Base-by-base conservation (phyloP, 2,113 vertebrate genomes). In the Istiophorus platypterus region DNA sequence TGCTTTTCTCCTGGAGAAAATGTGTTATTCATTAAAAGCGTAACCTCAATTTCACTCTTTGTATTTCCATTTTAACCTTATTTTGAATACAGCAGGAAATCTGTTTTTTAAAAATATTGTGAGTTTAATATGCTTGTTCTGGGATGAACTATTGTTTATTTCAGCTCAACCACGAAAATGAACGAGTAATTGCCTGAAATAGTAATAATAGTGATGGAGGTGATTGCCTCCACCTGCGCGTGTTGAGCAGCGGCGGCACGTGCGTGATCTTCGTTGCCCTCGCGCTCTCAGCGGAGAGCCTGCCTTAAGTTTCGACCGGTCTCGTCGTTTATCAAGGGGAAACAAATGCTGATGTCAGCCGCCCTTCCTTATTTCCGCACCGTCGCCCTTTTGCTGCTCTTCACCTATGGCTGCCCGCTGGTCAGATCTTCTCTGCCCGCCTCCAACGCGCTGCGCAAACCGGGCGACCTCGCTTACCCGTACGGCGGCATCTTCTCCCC, bases 401-500 rank as follows among this genome's bases (percentile, higher is more conserved):
- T 90, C 61, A 58, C 80, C 2, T 59, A 86, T 39, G 71, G 52
- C n/a, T 75, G 83, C 72, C 27, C 85, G 22, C 85, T 64, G 29
- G 45, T 64, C 20, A 37, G 58, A 11, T 72, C 75, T 0, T 52
- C 92, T 10, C 82, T 57, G 1, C 57, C 34, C 31, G 73, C 89
- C 59, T 57, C 88, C 31, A 82, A 15, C 29, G 89, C 65, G 2
- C 54, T 57, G 13, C 76, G 57, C 59, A 45, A 54, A 8, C 27
- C 22, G 14, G 74, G 62, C 0, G 89, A 80, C 13, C 0, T 83
- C 7, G 73, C 81, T 0, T 67, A 68, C 17, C 85, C 86, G 3
- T 92, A 94, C 63, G 88, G 84, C 61, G 94, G 90, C 77, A 94
- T 95, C 78, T 89, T 97, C 81, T 95, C 95, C 2, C 94, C 96